Evolutionary conservation across 2,797 vertebrate species (phyloP).

Genomic region (Poliocrania exsul): DNA sequence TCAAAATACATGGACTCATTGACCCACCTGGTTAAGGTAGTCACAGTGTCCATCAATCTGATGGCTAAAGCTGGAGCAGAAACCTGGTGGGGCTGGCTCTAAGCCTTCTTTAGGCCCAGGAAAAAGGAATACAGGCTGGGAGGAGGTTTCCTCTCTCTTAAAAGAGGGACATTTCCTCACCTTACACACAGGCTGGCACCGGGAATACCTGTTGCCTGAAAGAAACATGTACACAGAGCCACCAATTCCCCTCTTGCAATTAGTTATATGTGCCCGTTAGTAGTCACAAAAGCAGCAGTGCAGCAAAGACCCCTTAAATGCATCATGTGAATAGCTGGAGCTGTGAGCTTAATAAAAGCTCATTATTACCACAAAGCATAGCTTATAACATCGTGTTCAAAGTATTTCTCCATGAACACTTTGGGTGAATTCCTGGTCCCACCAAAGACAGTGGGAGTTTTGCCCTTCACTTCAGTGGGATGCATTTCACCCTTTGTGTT

Average conservation of each 20-base stretch:
- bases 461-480: not conserved
- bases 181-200: not conserved
- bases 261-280: not conserved
- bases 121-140: not conserved
- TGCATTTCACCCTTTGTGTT: not conserved
- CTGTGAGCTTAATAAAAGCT: not conserved
- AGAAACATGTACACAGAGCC: not conserved
- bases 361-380: not conserved
- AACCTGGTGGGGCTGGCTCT: rapidly evolving
- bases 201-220: not conserved
- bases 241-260: not conserved
- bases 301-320: not conserved
- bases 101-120: not conserved
- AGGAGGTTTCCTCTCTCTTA: not conserved
- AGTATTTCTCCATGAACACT: not conserved
- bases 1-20: not conserved
- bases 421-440: not conserved
- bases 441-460: not conserved
- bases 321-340: not conserved
- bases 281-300: not conserved
- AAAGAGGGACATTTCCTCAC: not conserved
- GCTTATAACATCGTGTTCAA: not conserved
- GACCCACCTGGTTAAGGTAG: not conserved
- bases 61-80: not conserved
- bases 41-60: not conserved